Evolutionary conservation across 2,797 vertebrate species (phyloP).

Genomic region (Catharus ustulatus): DNA sequence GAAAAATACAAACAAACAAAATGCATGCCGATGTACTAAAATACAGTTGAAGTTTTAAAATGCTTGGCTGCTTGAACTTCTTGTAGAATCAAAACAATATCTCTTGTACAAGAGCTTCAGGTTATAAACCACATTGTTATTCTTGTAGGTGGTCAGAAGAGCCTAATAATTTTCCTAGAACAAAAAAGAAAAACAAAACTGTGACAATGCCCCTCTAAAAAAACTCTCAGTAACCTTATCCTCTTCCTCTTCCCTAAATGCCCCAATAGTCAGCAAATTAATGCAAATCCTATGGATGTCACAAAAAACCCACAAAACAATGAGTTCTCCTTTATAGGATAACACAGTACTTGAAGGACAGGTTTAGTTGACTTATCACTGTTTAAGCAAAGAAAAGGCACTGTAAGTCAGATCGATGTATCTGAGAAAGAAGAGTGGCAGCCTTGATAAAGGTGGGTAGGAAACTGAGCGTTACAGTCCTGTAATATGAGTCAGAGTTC

Average conservation of each 20-base stretch:
- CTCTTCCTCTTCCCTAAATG: rapidly evolving
- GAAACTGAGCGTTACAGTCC: background rate
- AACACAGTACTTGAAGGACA: background rate
- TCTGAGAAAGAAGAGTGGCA: background rate
- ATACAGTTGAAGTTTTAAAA: background rate
- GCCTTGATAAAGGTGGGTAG: background rate
- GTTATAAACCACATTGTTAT: background rate
- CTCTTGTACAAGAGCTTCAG: background rate
- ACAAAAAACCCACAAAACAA: rapidly evolving
- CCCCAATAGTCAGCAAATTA: background rate
- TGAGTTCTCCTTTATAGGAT: background rate
- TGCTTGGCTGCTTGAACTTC: background rate
- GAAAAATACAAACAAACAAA: background rate
- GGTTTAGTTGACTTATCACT: background rate
- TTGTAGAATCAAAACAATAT: background rate
- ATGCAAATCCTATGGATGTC: background rate
- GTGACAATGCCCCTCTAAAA: rapidly evolving
- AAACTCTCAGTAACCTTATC: rapidly evolving
- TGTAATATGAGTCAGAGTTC: background rate
- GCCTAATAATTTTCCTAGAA: background rate
- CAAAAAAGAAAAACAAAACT: background rate
- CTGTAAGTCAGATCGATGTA: background rate
- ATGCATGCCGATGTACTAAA: background rate
- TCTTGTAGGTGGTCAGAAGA: background rate
- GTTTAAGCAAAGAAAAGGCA: background rate